Base-by-base conservation (phyloP, 2,888 invertebrate species). In the Hecatera dysodea region DNA sequence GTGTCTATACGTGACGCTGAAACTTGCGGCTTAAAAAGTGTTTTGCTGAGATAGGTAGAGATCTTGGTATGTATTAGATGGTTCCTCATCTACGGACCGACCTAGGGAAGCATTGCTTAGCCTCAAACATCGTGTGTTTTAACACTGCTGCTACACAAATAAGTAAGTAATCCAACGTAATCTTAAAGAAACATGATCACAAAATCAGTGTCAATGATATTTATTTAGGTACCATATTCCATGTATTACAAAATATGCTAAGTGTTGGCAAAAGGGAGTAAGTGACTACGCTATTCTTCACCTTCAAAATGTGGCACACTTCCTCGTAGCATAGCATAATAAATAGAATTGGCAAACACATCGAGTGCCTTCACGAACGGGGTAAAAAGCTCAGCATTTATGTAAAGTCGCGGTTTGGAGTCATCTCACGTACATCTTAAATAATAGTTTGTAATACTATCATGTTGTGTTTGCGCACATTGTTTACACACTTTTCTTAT, bases 381-480 rank as follows among this genome's bases (percentile, higher is more conserved):
- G 15, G 71, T 67, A 61, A 78, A 80, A 84, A 82, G 66, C 75
- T 80, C 57, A 12, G 12, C 50, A 46, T 84, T 81, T 81, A 80
- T 80, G 77, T 83, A 78, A 83, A 83, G 71, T 71, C n/a, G 71
- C 61, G n/a, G 9, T 52, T 63, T 33, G 60, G 64, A 61, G 62
- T 52, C 76, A 71, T 81, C 76, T 83, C 82, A 83, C 79, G 84
- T 81, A 53, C 59, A 33, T 72, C 55, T 68, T 72, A 59, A 74
- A 76, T 69, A 67, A 73, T 77, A 33, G 75, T 64, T 66, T 24
- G 74, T 69, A 77, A 77, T 82, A 59, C 67, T 55, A 53, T 75
- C 59, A 63, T 33, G 53, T 8, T 33, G 17, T 62, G 67, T 53
- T 19, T 68, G 76, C 67, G 65, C 65, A 79, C 78, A 70, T 80